phyloP scores from a whole-genome alignment of 2,797 vertebrate species.

The Gadopsis marmoratus region DNA sequence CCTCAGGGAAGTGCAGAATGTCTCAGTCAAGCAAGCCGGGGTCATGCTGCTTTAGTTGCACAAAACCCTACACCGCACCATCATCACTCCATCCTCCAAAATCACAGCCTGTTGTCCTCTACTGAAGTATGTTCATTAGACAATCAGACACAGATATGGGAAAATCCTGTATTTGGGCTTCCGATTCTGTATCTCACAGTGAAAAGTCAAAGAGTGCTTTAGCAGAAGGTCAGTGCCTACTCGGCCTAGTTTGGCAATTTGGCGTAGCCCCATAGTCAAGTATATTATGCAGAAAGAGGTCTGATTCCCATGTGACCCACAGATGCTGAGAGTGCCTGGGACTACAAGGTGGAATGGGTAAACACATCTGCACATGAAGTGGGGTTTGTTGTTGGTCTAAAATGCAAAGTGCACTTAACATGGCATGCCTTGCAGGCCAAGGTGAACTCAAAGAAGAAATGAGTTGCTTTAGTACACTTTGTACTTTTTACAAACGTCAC shows the following conservation, averaged over 20 bases:
- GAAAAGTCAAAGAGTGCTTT: conserved; percentile 3
- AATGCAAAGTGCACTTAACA: conserved; percentile 49
- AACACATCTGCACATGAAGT: conserved; percentile 8
- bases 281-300: conserved; percentile 1
- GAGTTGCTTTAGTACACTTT: conserved; percentile 10
- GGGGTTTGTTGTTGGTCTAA: conserved; percentile 9
- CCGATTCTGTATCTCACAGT: not conserved
- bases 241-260: conserved; percentile 34
- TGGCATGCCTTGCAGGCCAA: conserved; percentile 20
- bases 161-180: not conserved
- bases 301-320: conserved; percentile 36
- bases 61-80: not conserved
- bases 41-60: conserved; percentile 46
- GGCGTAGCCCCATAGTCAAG: conserved; percentile 16
- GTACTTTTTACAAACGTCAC: not conserved
- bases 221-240: not conserved
- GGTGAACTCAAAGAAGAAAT: conserved; percentile 6
- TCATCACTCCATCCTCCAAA: conserved; percentile 37
- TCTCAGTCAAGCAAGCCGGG: conserved; percentile 56
- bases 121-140: not conserved
- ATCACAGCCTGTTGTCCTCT: conserved; percentile 10
- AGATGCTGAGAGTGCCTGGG: conserved; percentile 29
- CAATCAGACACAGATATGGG: conserved; percentile 7
- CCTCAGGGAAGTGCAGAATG: conserved; percentile 45
- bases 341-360: conserved; percentile 15